Evolutionary conservation across 2,797 vertebrate genomes (phyloP).

Genomic region (Geotrypetes seraphini): DNA sequence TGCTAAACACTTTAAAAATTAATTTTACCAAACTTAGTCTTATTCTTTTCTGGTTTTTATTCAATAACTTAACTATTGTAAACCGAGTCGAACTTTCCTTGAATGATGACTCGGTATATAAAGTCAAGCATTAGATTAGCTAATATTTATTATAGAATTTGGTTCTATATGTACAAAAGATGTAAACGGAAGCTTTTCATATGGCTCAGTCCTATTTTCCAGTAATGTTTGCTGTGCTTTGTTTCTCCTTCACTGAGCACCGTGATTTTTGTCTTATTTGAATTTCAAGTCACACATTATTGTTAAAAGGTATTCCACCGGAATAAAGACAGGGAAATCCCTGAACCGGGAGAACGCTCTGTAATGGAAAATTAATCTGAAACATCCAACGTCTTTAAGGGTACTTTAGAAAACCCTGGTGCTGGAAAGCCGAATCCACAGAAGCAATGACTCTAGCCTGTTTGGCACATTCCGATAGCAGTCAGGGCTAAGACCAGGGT

Average conservation of each 20-base stretch:
- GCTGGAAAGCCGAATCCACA: neutral
- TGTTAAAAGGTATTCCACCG: too few species aligned
- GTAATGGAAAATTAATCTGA: conserved; percentile 9
- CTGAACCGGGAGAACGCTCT: neutral
- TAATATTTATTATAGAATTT: too few species aligned
- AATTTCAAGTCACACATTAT: conserved; percentile 6
- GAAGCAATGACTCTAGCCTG: conserved; percentile 13
- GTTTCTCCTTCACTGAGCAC: conserved; percentile 3
- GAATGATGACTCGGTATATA: too few species aligned
- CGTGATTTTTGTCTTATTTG: conserved; percentile 1
- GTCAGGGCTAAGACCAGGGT: conserved; percentile 10
- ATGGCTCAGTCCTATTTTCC: conserved; percentile 8
- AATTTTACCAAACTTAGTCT: too few species aligned
- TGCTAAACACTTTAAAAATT: too few species aligned
- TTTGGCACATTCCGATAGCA: neutral
- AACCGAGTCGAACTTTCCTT: too few species aligned
- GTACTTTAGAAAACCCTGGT: conserved; percentile 8
- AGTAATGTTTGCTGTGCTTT: neutral
- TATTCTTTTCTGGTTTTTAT: too few species aligned
- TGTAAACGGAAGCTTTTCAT: conserved; percentile 8
- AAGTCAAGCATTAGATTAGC: too few species aligned
- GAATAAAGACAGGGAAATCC: conserved; percentile 15
- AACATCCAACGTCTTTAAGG: conserved; percentile 1
- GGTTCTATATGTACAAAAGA: neutral
- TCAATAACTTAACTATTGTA: too few species aligned